Conservation (phyloP, 2,113 vertebrate genomes). For the Edolisoma coerulescens region DNA sequence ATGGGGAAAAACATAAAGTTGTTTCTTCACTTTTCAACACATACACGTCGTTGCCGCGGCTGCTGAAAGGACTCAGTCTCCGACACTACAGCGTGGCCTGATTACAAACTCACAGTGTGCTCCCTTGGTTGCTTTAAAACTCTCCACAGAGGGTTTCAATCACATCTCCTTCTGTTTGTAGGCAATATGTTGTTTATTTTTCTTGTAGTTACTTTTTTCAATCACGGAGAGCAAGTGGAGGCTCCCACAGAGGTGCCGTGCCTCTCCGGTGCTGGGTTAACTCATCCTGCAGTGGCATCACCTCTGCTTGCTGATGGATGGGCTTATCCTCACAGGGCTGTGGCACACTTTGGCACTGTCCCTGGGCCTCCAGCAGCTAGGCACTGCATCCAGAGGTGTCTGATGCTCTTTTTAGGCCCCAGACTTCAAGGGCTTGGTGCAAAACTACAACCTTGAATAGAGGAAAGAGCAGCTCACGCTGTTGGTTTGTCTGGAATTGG, state of each 20-base stretch:
- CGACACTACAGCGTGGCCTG: neutral
- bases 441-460: neutral
- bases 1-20: neutral
- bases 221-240: accelerated
- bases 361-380: neutral
- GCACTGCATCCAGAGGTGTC: neutral
- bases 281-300: neutral
- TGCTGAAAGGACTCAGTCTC: neutral
- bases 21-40: neutral
- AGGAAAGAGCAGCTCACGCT: neutral
- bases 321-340: accelerated
- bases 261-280: accelerated
- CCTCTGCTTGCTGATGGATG: neutral
- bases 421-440: neutral
- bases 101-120: neutral
- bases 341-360: neutral
- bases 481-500: neutral
- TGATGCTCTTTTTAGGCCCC: neutral
- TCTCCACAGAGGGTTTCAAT: neutral
- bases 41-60: accelerated
- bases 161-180: neutral
- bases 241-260: neutral
- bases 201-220: neutral
- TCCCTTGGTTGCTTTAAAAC: neutral
- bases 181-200: neutral